Conservation (phyloP, 2,888 invertebrate genomes). For the Adela reaumurella region DNA sequence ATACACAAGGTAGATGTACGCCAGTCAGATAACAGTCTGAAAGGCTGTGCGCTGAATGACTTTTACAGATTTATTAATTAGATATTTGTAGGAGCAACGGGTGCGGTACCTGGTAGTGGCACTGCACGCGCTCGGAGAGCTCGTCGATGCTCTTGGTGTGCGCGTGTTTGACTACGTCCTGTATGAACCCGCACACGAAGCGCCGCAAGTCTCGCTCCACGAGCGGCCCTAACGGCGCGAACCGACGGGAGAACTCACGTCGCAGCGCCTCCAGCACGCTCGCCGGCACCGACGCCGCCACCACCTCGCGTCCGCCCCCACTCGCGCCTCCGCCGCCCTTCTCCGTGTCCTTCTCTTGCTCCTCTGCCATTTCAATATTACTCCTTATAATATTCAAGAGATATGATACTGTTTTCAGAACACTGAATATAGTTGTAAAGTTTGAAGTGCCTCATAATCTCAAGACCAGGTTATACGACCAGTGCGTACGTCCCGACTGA, state of each 20-base stretch:
- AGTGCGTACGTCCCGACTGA: no score
- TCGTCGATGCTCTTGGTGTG: conserved; percentile 72
- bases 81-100: no score
- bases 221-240: conserved; percentile 26
- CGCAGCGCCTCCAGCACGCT: conserved; percentile 39
- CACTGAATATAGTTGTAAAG: no score
- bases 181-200: conserved; percentile 64
- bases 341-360: conserved; percentile 23
- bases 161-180: conserved; percentile 59
- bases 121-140: conserved; percentile 84
- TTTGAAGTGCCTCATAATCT: no score
- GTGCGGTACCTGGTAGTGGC: conserved; percentile 75
- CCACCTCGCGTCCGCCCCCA: conserved; percentile 5
- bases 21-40: no score
- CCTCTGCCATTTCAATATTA: no score
- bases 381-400: no score
- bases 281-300: conserved; percentile 21
- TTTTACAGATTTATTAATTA: no score
- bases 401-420: no score
- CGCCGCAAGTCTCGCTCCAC: conserved; percentile 63
- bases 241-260: conserved; percentile 43
- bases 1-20: no score
- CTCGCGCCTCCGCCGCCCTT: conserved; percentile 23
- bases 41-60: no score
- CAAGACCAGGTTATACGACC: no score